These are phyloP conservation scores for Notiomystis cincta DNA, from an alignment of 2,113 vertebrate species.

Conservation along the genomic window DNA sequence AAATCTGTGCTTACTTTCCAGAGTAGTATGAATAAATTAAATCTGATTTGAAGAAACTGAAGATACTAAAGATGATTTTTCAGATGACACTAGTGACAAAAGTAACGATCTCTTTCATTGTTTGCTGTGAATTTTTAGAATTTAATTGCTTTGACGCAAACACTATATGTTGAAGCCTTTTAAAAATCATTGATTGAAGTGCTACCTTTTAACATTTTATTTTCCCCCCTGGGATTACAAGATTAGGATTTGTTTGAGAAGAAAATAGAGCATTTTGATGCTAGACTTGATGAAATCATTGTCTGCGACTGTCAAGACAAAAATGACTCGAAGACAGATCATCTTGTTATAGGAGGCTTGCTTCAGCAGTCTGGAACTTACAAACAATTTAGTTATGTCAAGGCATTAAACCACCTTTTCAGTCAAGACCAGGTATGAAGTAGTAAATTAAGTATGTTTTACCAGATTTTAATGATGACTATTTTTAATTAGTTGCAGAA, in stretches of 20 bases:
- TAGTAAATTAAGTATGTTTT: background rate
- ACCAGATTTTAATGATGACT: background rate
- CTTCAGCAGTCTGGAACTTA: constrained; percentile 66
- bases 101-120: background rate
- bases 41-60: background rate
- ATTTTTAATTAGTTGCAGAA: constrained; percentile 3
- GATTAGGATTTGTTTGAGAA: constrained; percentile 39
- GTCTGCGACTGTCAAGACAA: constrained; percentile 68
- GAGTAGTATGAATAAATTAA: background rate
- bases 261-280: constrained; percentile 42
- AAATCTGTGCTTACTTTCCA: background rate
- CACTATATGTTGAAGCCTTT: background rate
- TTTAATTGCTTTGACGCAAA: background rate
- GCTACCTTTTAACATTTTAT: background rate
- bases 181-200: background rate
- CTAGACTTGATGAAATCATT: constrained; percentile 41
- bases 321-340: constrained; percentile 55
- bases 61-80: background rate
- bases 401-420: background rate
- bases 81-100: background rate
- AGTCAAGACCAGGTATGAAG: background rate
- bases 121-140: background rate
- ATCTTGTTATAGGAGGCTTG: constrained; percentile 62
- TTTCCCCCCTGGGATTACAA: background rate
- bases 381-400: constrained; percentile 57